Evolutionary conservation across 2,797 vertebrate species (phyloP).

Genomic region (Oceanodroma leucorhoa): DNA sequence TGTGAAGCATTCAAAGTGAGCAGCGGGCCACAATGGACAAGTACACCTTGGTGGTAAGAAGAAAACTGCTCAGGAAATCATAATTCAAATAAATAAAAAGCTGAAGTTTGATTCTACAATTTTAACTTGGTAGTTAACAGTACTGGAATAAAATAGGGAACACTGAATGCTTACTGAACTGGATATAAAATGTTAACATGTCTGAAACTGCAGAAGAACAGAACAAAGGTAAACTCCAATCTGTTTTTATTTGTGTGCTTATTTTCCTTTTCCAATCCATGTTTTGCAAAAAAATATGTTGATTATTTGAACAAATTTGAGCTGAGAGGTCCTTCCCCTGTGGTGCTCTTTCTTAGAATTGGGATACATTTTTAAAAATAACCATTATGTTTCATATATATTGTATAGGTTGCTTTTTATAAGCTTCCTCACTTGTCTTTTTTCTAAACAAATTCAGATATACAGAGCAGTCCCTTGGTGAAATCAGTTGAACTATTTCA

Average conservation of each 20-base stretch:
- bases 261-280: not conserved
- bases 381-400: not conserved
- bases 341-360: not conserved
- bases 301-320: not conserved
- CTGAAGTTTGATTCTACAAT: not conserved
- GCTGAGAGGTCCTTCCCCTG: not conserved
- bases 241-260: not conserved
- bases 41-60: not conserved
- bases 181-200: not conserved
- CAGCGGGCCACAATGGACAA: not conserved
- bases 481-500: constrained; percentile 1
- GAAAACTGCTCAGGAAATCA: not conserved
- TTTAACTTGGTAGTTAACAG: not conserved
- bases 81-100: not conserved
- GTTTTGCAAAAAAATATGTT: not conserved
- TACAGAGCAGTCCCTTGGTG: not conserved
- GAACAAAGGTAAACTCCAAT: not conserved
- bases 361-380: not conserved
- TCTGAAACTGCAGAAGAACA: not conserved
- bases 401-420: not conserved
- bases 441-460: not conserved
- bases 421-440: not conserved
- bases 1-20: not conserved
- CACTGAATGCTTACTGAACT: not conserved
- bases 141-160: not conserved